Evolutionary conservation across 2,888 invertebrate genomes (phyloP).

Genomic region (Drosophila atroscutellata): DNA sequence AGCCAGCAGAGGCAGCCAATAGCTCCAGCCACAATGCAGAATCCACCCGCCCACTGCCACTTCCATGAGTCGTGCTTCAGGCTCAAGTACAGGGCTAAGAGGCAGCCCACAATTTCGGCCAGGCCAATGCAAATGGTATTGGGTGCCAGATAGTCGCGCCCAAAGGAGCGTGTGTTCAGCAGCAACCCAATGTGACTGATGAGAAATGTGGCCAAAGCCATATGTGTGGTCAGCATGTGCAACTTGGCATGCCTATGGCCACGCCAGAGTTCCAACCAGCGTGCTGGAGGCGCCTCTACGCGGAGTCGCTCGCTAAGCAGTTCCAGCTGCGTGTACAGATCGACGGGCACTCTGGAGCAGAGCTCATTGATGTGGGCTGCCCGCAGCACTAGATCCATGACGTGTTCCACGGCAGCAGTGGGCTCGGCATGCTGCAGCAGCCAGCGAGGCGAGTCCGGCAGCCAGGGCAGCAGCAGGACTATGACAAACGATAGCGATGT

Average conservation of each 20-base stretch:
- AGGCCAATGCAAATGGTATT: slow-evolving; percentile 84
- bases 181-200: slow-evolving; percentile 85
- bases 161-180: slow-evolving; percentile 85
- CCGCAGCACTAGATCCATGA: slow-evolving; percentile 78
- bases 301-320: slow-evolving; percentile 58
- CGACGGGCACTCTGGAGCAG: slow-evolving; percentile 70
- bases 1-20: slow-evolving; percentile 84
- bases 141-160: slow-evolving; percentile 82
- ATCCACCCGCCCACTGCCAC: slow-evolving; percentile 84
- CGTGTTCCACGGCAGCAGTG: slow-evolving; percentile 67
- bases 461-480: slow-evolving; percentile 84
- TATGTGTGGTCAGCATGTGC: slow-evolving; percentile 81
- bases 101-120: slow-evolving; percentile 84
- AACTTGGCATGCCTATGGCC: slow-evolving; percentile 70
- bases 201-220: slow-evolving; percentile 83
- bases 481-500: slow-evolving; percentile 83
- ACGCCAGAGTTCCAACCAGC: slow-evolving; percentile 83
- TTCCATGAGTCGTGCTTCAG: slow-evolving; percentile 78
- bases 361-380: slow-evolving; percentile 83
- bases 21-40: slow-evolving; percentile 83
- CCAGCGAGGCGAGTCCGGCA: slow-evolving; percentile 85
- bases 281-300: slow-evolving; percentile 61
- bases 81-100: slow-evolving; percentile 82
- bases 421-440: slow-evolving; percentile 78
- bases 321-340: slow-evolving; percentile 77